Conservation (phyloP, 2,113 vertebrate species). For the Phylloscopus trochiloides region DNA sequence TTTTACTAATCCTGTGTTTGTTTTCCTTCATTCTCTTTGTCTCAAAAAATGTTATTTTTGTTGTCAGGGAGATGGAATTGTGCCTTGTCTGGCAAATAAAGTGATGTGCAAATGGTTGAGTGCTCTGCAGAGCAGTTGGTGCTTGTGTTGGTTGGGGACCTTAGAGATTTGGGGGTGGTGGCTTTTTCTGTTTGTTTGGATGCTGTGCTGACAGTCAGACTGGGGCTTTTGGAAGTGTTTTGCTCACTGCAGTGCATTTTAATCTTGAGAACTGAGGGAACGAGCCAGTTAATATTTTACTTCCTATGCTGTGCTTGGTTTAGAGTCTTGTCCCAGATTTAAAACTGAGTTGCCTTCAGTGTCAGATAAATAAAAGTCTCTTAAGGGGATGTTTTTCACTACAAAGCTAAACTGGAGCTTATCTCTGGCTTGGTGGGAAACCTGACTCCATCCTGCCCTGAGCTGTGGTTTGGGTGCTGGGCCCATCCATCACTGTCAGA, state of each 20-base stretch:
- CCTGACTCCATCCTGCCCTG: background rate
- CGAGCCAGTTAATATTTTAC: background rate
- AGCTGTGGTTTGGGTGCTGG: background rate
- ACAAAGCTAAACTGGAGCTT: background rate
- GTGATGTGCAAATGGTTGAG: slow-evolving; percentile 37
- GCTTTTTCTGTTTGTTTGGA: background rate
- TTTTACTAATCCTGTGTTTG: background rate
- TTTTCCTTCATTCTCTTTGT: background rate
- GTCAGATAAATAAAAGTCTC: background rate
- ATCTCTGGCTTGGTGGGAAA: background rate
- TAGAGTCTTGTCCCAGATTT: background rate
- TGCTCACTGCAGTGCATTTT: background rate
- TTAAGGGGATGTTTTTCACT: background rate
- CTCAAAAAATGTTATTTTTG: background rate
- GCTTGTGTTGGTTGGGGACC: background rate
- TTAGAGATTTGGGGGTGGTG: background rate
- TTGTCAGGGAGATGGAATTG: background rate
- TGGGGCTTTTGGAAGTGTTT: background rate
- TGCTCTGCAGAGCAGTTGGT: background rate
- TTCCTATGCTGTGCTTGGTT: background rate
- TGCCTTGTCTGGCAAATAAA: background rate
- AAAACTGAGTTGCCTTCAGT: background rate
- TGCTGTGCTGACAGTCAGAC: background rate
- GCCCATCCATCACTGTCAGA: slow-evolving; percentile 32
- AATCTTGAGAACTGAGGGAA: background rate